Base-by-base conservation (phyloP, 2,797 vertebrate genomes). In the Cirrhinus mrigala region DNA sequence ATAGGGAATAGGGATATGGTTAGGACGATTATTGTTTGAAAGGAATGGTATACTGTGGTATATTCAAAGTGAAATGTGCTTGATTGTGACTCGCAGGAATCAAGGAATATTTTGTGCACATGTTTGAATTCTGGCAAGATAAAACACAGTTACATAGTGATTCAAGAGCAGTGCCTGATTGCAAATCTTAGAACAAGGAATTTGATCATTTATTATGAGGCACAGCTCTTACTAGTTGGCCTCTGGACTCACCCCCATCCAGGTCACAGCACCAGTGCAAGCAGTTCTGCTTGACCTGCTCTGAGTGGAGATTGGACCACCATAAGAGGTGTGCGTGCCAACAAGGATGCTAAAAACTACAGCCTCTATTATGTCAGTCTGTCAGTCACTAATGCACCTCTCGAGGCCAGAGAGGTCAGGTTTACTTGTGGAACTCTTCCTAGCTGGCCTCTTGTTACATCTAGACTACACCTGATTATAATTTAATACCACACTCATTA, bases 51-150 rank as follows among this genome's bases (percentile, higher is more conserved):
- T 44, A 44, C 40, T 44, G 6, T 44, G 50, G 18, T 29, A 75
- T 33, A 33, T 10, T 22, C 5, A 10, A 37, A 12, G 74, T 58
- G 22, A 60, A n/a, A 14, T 58, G 18, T 4, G 7, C 29, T 58
- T 60, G 37, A 78, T 78, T 44, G 74, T n/a, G 74, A 58, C 54
- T 76, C 33, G 15, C 76, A 44, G 22, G 22, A 77, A 58, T 60
- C 54, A 18, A 60, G 54, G 4, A 56, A 46, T n/a, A 20, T 6
- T 40, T 33, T 78, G 56, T 37, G 48, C 18, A 16, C 18, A 16
- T 33, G 9, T 9, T 62, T 62, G 14, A 0, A 24, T 82, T 37
- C 18, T 37, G 70, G 66, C 29, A 18, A 86, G 75, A 56, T 16
- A 3, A 75, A 80, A 56, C 27, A 22, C 37, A 24, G 11, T 5